Percentiles rank a stretch among this genome's conserved stretches.
Conservation (phyloP, 1,140 invertebrate species). For the Thalassaphorura encarpata region DNA sequence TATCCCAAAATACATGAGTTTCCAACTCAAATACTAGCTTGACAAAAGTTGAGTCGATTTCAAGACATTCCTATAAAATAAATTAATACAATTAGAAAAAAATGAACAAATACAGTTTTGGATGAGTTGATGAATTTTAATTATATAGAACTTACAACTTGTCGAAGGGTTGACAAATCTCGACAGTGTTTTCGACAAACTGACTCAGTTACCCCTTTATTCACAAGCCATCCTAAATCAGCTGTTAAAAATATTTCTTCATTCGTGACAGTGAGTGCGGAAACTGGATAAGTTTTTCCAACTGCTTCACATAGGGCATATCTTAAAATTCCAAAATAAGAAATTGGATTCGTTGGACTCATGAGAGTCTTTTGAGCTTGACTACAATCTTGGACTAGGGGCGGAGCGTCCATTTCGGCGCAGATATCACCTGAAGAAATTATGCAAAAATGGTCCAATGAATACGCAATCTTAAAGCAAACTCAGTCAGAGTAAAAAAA, state of each 20-base stretch:
- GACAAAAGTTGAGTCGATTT: slow-evolving; percentile 18
- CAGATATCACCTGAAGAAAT: slow-evolving; percentile 22
- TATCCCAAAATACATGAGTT: slow-evolving; percentile 16
- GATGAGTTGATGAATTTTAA: not conserved
- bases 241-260: slow-evolving; percentile 21
- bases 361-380: slow-evolving; percentile 28
- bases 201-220: not conserved
- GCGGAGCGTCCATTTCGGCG: slow-evolving; percentile 16
- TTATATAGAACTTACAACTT: slow-evolving; percentile 19
- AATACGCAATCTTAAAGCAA: not conserved
- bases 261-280: slow-evolving; percentile 24
- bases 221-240: slow-evolving; percentile 22
- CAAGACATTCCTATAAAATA: slow-evolving; percentile 23
- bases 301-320: slow-evolving; percentile 15
- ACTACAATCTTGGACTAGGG: slow-evolving; percentile 29
- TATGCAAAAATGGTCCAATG: not conserved
- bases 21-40: slow-evolving; percentile 19
- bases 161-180: slow-evolving; percentile 13
- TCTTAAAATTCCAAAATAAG: slow-evolving; percentile 29
- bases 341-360: slow-evolving; percentile 17
- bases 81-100: not conserved
- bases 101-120: not conserved
- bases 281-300: slow-evolving; percentile 22
- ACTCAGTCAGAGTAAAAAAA: not conserved
- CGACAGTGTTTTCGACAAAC: slow-evolving; percentile 12